A percentile compares a stretch with the other conserved stretches of the same genome.
These are phyloP conservation scores for Phortica magna DNA, from an alignment of 2,888 invertebrate genomes.

Conservation along the genomic window DNA sequence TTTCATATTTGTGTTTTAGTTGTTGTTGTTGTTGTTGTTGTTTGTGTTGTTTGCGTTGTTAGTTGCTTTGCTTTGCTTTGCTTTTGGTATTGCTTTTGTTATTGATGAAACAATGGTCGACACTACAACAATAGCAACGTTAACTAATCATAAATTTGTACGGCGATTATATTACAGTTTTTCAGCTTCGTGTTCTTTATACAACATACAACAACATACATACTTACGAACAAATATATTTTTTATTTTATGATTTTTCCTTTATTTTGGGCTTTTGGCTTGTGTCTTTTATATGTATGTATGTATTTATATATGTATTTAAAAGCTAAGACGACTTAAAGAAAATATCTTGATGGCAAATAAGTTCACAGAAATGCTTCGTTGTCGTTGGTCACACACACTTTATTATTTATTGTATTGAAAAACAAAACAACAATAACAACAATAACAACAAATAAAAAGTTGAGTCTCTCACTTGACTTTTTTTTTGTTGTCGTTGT, in stretches of 20 bases:
- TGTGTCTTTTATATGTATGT: slow-evolving; percentile 26
- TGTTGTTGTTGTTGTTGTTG: not conserved
- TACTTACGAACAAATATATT: not conserved
- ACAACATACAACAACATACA: not conserved
- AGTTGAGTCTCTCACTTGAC: not conserved
- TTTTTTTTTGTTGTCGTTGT: not conserved
- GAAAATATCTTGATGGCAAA: slow-evolving; percentile 34
- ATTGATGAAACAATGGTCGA: slow-evolving; percentile 43
- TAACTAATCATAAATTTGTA: slow-evolving; percentile 71
- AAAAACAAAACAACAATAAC: slow-evolving; percentile 2
- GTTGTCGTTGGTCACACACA: not conserved
- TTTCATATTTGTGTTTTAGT: slow-evolving; percentile 5
- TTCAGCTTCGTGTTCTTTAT: slow-evolving; percentile 51
- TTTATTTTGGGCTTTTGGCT: slow-evolving; percentile 27
- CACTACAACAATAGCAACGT: slow-evolving; percentile 35
- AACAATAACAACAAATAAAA: slow-evolving; percentile 7
- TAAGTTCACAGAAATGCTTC: slow-evolving; percentile 30
- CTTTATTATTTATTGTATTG: slow-evolving; percentile 7
- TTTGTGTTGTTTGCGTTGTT: slow-evolving; percentile 6
- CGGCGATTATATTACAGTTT: slow-evolving; percentile 69
- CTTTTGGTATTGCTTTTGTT: slow-evolving; percentile 48
- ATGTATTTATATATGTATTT: slow-evolving; percentile 15
- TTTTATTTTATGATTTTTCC: slow-evolving; percentile 30
- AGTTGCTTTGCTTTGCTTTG: slow-evolving; percentile 5
- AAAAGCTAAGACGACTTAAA: slow-evolving; percentile 32